Conservation (phyloP, 2,113 vertebrate species). For the Phasianus colchicus region DNA sequence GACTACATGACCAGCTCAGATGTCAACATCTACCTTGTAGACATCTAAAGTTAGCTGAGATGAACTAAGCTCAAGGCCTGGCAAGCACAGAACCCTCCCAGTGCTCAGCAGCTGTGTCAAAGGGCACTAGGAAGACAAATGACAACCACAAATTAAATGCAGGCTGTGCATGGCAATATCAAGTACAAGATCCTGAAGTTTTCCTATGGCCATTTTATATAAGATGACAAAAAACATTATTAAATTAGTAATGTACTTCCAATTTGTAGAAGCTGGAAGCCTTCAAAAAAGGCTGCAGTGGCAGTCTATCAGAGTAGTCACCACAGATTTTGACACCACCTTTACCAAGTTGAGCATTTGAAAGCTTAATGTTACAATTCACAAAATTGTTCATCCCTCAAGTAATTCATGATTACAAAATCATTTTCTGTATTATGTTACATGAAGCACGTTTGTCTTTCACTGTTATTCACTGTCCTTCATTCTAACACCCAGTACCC, state of each 20-base stretch:
- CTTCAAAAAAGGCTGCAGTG: neutral
- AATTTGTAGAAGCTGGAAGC: neutral
- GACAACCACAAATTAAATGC: neutral
- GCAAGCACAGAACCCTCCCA: neutral
- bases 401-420: neutral
- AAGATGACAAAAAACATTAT: neutral
- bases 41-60: conserved; percentile 42
- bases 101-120: accelerated
- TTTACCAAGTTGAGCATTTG: neutral
- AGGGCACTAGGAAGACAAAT: neutral
- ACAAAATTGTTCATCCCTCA: neutral
- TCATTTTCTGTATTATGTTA: neutral
- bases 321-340: neutral
- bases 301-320: neutral
- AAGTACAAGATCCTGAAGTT: neutral
- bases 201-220: neutral
- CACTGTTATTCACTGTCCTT: neutral
- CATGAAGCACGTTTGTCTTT: neutral
- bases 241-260: neutral
- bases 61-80: neutral
- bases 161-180: neutral
- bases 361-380: neutral
- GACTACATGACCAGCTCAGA: conserved; percentile 32
- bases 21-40: conserved; percentile 38
- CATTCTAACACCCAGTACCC: neutral